These are phyloP conservation scores for Bubalus kerabau DNA, from an alignment of 2,113 vertebrate genomes.

Conservation along the genomic window DNA sequence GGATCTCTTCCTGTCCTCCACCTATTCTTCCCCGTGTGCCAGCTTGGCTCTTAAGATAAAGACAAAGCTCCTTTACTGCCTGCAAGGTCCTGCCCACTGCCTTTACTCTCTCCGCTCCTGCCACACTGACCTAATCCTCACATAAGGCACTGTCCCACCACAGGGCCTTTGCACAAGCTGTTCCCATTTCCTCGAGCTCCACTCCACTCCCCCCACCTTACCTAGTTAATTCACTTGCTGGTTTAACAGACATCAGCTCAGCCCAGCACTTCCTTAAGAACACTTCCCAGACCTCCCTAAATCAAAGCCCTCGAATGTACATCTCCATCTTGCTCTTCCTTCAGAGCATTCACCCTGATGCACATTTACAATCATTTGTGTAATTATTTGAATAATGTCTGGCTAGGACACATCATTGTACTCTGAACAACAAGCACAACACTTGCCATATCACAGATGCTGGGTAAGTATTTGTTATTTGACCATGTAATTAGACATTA, in stretches of 20 bases:
- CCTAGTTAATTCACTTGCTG: background rate
- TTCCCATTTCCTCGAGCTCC: background rate
- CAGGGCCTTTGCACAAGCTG: background rate
- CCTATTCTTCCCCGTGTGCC: rapidly evolving
- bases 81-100: background rate
- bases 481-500: background rate
- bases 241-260: background rate
- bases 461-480: background rate
- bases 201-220: background rate
- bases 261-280: background rate
- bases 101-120: background rate
- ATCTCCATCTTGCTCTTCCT: background rate
- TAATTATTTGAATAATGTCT: background rate
- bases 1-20: background rate
- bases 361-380: background rate
- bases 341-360: too few species aligned
- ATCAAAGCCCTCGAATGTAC: background rate
- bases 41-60: background rate
- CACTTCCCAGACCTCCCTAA: background rate
- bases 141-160: background rate
- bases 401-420: background rate
- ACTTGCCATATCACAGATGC: background rate
- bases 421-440: background rate
- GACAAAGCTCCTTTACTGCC: background rate
- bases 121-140: background rate